A percentile compares a stretch with the other conserved stretches of the same genome.
Conservation (phyloP, 2,113 vertebrate genomes). For the Chaetodon trifascialis region DNA sequence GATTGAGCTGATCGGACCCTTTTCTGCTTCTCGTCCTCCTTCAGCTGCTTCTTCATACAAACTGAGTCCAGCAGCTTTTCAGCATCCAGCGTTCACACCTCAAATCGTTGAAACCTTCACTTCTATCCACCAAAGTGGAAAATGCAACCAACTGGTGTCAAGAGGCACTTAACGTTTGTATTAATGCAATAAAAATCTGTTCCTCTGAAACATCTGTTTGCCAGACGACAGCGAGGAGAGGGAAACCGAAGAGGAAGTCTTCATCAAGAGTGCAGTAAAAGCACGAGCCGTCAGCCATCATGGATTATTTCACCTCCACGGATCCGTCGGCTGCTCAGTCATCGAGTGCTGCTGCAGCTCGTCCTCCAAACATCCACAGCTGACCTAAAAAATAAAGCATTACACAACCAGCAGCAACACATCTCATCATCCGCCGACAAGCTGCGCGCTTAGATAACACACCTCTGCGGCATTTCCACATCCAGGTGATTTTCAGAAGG, state of each 20-base stretch:
- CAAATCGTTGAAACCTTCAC: too few species aligned
- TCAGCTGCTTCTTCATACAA: too few species aligned
- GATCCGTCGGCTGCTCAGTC: neutral
- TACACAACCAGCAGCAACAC: neutral
- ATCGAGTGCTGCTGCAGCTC: too few species aligned
- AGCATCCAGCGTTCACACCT: neutral
- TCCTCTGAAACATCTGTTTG: constrained; percentile 47
- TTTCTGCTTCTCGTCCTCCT: too few species aligned
- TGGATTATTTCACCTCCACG: neutral
- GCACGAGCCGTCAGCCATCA: neutral
- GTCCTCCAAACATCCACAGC: neutral
- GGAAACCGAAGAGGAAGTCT: neutral
- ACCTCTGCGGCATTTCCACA: constrained; percentile 23
- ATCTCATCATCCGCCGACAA: neutral
- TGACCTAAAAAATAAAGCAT: neutral
- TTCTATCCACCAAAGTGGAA: too few species aligned
- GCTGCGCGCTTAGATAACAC: neutral
- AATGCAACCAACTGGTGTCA: neutral
- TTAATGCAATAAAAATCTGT: neutral
- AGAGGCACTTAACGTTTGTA: neutral
- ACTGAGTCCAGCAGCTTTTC: too few species aligned
- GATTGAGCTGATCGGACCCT: too few species aligned
- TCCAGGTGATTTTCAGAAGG: neutral
- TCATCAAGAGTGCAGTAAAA: neutral
- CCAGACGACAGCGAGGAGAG: constrained; percentile 7